A percentile compares a stretch with the other conserved stretches of the same genome.
Evolutionary conservation across 2,888 invertebrate species (phyloP).

Genomic region (Eilema caniola): DNA sequence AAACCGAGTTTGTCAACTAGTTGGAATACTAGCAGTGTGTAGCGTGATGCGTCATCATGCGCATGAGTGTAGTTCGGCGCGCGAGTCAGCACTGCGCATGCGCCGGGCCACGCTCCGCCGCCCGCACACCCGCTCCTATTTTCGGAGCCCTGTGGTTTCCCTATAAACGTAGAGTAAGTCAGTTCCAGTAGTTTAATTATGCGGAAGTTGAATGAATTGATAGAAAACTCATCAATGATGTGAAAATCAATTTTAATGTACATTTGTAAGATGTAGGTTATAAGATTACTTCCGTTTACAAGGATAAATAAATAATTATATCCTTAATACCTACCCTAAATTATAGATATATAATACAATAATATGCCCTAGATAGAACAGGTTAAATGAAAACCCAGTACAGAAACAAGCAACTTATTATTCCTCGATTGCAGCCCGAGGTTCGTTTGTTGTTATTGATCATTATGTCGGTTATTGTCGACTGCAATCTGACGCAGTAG

Average conservation of each 20-base stretch:
- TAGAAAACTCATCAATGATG: neutral
- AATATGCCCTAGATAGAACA: too few relatives aligned
- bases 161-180: slow-evolving; percentile 43
- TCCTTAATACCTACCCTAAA: too few relatives aligned
- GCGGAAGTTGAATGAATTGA: slow-evolving; percentile 24
- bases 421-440: too few relatives aligned
- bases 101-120: slow-evolving; percentile 55
- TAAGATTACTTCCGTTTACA: too few relatives aligned
- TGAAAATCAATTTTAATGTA: neutral
- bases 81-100: slow-evolving; percentile 65
- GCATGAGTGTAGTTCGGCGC: slow-evolving; percentile 59
- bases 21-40: slow-evolving; percentile 15
- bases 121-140: slow-evolving; percentile 68
- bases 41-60: slow-evolving; percentile 36
- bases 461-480: too few relatives aligned
- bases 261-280: too few relatives aligned
- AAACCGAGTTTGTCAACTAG: slow-evolving; percentile 6
- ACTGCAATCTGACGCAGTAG: too few relatives aligned
- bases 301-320: too few relatives aligned
- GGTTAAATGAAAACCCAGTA: too few relatives aligned
- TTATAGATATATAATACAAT: too few relatives aligned
- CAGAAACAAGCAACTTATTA: too few relatives aligned
- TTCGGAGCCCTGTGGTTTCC: slow-evolving; percentile 70
- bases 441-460: too few relatives aligned
- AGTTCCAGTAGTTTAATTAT: slow-evolving; percentile 38